Evolutionary conservation across 1,140 invertebrate species (phyloP), one percentile per base, ranked within the genome.

Genomic region (Heliconius congener): DNA sequence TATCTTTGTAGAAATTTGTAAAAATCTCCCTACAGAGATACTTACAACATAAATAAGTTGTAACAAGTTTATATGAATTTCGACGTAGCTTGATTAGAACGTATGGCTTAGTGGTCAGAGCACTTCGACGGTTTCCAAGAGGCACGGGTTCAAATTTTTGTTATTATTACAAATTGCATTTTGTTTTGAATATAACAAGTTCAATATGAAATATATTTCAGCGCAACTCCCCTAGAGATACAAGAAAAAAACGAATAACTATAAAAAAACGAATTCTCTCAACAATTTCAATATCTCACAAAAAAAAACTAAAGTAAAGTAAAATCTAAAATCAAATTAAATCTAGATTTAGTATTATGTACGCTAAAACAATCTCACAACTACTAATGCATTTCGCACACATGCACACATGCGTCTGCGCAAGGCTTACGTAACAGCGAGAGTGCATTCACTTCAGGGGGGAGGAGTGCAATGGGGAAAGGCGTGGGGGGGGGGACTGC

Each of bases 361-460:
- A 42, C 23, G 46, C 71, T 3, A 34, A 42, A n/a, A 73, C 71
- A 3, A 34, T 73, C 42, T 46, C 39, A 34, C 72, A 73, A 79
- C 70, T 66, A 75, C 78, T 79, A 76, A 73, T 78, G 80, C 71
- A 77, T 50, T 85, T 85, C 82, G 72, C 83, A 82, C 85, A 73
- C 84, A 84, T 71, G 75, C 57, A 73, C 60, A 70, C 72, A 79
- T 83, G 85, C 82, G 85, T 84, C 75, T 78, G 83, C 81, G 84
- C 79, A 79, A 84, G 3, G 23, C 86, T 92, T 91, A 91, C 88
- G 86, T 91, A 92, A 92, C 86, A 84, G 55, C 86, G 88, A 90
- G 89, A 91, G 91, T 91, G 91, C 91, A 91, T 91, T 92, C 88
- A 91, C 91, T 92, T 87, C 74, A 66, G 70, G 74, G 79, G 78